Percentiles rank a stretch among this genome's conserved stretches.
Conservation (phyloP, 2,113 vertebrate species). For the Xerus inauris region DNA sequence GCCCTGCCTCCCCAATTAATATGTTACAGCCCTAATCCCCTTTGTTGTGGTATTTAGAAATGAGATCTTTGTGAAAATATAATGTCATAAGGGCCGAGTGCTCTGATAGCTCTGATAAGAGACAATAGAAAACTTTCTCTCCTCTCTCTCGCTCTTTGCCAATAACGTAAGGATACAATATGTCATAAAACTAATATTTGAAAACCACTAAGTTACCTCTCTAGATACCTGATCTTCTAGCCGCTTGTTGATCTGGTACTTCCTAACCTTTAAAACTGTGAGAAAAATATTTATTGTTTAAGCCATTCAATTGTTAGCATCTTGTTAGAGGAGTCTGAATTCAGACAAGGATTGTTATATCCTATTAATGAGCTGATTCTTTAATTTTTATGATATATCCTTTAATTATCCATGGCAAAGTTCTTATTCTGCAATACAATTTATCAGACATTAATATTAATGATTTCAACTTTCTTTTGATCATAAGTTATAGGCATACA, state of each 20-base stretch:
- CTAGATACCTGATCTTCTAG: neutral
- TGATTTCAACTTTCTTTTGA: no score
- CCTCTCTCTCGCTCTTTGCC: neutral
- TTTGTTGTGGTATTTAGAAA: neutral
- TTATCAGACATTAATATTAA: no score
- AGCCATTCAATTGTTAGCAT: neutral
- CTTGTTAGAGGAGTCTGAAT: neutral
- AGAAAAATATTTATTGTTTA: neutral
- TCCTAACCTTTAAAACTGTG: neutral
- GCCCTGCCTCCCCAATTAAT: no score
- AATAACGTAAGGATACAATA: neutral
- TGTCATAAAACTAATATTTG: neutral
- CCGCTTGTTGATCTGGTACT: neutral
- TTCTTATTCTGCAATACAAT: no score
- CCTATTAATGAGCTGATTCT: neutral
- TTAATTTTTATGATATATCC: neutral
- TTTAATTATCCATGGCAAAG: no score
- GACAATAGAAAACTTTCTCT: neutral
- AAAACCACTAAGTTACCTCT: neutral
- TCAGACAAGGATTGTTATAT: neutral
- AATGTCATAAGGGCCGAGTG: no score
- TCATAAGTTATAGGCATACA: no score
- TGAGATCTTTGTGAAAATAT: no score
- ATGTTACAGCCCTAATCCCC: neutral
- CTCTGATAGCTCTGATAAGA: neutral